Percentiles rank a stretch among this genome's conserved stretches.
Evolutionary conservation across 2,888 invertebrate genomes (phyloP).

Genomic region (Mesorhabditis spiculigera): DNA sequence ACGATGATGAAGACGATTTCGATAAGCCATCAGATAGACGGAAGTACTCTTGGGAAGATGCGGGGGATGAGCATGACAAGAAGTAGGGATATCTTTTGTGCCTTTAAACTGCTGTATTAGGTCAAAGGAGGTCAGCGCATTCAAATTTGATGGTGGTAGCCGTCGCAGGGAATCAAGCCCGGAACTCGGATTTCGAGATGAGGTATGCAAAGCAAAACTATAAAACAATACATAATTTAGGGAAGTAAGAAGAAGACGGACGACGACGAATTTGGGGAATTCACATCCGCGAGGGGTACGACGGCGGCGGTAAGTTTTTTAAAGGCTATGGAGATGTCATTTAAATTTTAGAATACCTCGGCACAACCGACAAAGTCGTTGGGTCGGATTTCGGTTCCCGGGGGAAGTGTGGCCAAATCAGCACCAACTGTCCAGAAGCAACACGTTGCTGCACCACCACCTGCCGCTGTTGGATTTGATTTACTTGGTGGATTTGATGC

Average conservation of each 20-base stretch:
- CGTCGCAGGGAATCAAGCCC: slow-evolving; percentile 27
- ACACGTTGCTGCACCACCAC: neutral
- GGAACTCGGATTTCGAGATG: slow-evolving; percentile 36
- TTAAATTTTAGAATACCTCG: neutral
- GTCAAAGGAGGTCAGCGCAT: slow-evolving; percentile 27
- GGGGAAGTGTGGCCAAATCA: neutral
- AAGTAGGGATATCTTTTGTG: neutral
- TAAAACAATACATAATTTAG: neutral
- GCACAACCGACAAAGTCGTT: neutral
- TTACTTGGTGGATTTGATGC: slow-evolving; percentile 17
- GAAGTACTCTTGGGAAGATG: neutral
- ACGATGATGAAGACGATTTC: neutral
- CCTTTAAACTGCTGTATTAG: neutral
- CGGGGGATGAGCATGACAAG: neutral
- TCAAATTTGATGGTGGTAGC: slow-evolving; percentile 21
- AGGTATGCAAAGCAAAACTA: slow-evolving; percentile 13
- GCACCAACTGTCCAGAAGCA: neutral
- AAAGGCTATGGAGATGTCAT: neutral
- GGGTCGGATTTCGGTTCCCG: neutral
- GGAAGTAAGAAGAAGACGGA: slow-evolving; percentile 15
- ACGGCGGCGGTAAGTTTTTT: neutral
- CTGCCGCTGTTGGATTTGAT: slow-evolving; percentile 15
- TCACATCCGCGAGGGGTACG: slow-evolving; percentile 26
- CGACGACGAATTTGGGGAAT: slow-evolving; percentile 42
- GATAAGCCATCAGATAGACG: neutral